A percentile compares a stretch with the other conserved stretches of the same genome.
Conservation (phyloP, 2,113 vertebrate species). For the Cheirogaleus medius region DNA sequence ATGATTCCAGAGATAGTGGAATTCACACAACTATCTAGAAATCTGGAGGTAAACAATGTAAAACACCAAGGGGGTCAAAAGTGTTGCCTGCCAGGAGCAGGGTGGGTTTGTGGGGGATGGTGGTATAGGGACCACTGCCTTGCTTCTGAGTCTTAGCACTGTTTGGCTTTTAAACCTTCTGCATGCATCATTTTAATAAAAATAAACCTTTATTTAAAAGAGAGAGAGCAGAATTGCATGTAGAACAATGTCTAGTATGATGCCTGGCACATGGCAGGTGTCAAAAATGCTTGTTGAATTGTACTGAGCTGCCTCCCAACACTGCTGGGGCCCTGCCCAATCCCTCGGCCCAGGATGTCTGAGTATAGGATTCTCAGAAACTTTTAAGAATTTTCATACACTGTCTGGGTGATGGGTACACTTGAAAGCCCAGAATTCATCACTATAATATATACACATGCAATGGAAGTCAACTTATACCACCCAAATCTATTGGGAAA, state of each 20-base stretch:
- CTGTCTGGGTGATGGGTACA: too few relatives aligned
- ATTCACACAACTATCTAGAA: neutral
- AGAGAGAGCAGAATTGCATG: neutral
- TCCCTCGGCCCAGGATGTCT: neutral
- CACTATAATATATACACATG: too few relatives aligned
- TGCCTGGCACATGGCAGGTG: neutral
- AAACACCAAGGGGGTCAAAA: neutral
- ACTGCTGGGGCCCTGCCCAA: too few relatives aligned
- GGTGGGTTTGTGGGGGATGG: neutral
- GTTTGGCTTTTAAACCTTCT: neutral
- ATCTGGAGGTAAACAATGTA: neutral
- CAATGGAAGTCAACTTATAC: too few relatives aligned
- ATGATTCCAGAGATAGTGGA: neutral
- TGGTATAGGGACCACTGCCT: accelerated
- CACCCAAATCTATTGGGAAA: too few relatives aligned
- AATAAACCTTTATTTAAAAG: neutral
- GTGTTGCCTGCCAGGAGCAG: neutral
- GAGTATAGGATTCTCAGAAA: neutral
- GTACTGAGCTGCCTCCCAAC: neutral
- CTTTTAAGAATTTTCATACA: neutral
- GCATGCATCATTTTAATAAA: neutral
- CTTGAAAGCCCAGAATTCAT: too few relatives aligned
- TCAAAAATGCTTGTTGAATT: neutral
- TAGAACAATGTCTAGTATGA: neutral
- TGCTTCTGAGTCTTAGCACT: neutral